Evolutionary conservation across 2,113 vertebrate genomes (phyloP), one percentile per base, ranked within the genome.

Genomic region (Esox niger): DNA sequence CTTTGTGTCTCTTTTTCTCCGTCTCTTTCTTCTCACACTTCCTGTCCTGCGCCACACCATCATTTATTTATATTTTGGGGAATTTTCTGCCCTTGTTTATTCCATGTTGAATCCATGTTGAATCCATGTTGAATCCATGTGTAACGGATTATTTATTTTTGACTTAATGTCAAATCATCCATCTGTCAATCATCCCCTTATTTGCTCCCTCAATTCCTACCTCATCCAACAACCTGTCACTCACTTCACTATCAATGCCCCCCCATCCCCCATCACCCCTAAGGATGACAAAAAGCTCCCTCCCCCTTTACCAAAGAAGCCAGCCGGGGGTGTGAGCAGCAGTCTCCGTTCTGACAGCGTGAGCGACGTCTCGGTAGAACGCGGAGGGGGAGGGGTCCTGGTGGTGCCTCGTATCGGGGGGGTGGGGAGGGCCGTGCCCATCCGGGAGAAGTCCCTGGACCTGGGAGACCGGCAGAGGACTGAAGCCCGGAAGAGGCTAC

Each of bases 381-480:
- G 64, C 31, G 79, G 82, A 59, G 69, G 71, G 1, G 60, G 43
- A 4, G 54, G 87, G n/a, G 74, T 71, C 65, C 84, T 93, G 77
- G 81, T 89, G 81, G 82, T 90, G 68, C 86, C 91, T 15, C 88
- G 87, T 1, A 66, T 73, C 71, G 52, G 85, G 76, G n/a, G 15
- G 3, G 59, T 31, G 10, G 59, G 30, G 3, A 17, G 88, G 77
- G 62, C 87, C 59, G 70, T 92, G 27, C 89, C 89, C 32, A 71
- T 91, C 68, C 82, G 89, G 81, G 91, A 92, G 78, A 91, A 91
- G 77, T 92, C 91, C 20, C 75, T 91, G 73, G 91, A 93, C 63
- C 84, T 91, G 32, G 94, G 92, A 64, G 97, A 99, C 78, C 92
- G 95, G 73, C 96, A 96, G 91, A 91, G 96, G 90, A 95, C 95